These are phyloP conservation scores for Leuciscus waleckii DNA, from an alignment of 2,797 vertebrate species.

Conservation along the genomic window DNA sequence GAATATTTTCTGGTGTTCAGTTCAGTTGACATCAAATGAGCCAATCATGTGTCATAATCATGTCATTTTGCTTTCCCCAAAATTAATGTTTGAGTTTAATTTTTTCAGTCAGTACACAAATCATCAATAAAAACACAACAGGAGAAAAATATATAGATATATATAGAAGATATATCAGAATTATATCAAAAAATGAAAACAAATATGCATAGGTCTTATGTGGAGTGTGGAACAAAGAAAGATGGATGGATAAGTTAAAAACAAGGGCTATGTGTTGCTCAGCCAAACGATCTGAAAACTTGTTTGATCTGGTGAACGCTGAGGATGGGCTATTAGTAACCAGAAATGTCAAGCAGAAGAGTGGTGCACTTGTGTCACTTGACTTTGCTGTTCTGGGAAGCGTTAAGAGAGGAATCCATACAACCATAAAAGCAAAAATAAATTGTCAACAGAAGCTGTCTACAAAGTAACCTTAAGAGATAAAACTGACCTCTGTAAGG, in stretches of 20 bases:
- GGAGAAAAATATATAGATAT: neutral
- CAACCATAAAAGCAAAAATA: neutral
- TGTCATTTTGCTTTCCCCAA: neutral
- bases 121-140: neutral
- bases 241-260: neutral
- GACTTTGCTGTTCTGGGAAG: slow-evolving; percentile 10
- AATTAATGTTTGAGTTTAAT: neutral
- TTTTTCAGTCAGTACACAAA: neutral
- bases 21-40: slow-evolving; percentile 21
- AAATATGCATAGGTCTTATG: neutral
- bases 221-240: neutral
- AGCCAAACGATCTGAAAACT: neutral
- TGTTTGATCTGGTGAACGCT: neutral
- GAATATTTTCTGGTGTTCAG: slow-evolving; percentile 2
- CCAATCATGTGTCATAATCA: slow-evolving; percentile 11
- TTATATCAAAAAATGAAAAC: neutral
- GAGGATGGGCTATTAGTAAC: neutral
- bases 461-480: slow-evolving; percentile 17
- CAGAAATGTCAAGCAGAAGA: slow-evolving; percentile 18
- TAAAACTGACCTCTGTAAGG: neutral
- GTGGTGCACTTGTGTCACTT: neutral
- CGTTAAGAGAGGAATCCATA: slow-evolving; percentile 8
- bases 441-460: neutral
- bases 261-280: neutral
- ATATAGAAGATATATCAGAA: neutral